phyloP scores from a whole-genome alignment of 2,113 vertebrate genomes.

The Bagarius yarrelli region DNA sequence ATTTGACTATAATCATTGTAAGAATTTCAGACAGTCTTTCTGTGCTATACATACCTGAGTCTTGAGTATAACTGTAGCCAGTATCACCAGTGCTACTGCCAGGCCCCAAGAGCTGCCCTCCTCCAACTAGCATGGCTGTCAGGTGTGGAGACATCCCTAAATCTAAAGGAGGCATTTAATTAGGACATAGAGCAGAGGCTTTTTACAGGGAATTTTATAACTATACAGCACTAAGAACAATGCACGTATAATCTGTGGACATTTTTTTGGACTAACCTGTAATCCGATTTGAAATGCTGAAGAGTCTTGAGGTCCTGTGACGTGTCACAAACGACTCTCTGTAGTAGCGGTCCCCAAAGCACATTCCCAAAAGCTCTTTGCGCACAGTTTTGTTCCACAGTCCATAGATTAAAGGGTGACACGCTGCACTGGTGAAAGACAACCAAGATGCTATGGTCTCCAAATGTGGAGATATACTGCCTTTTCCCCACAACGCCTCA shows the following conservation, averaged over 20 bases:
- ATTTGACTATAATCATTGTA: background rate
- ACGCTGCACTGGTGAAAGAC: slow-evolving; percentile 89
- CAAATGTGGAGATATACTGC: slow-evolving; percentile 80
- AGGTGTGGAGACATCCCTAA: slow-evolving; percentile 96
- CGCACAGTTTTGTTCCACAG: slow-evolving; percentile 98
- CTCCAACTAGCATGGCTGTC: slow-evolving; percentile 88
- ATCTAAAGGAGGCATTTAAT: slow-evolving; percentile 71
- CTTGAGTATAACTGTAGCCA: slow-evolving; percentile 95
- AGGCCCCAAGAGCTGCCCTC: slow-evolving; percentile 81
- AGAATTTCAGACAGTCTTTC: background rate
- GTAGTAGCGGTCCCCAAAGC: slow-evolving; percentile 92
- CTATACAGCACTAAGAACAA: background rate
- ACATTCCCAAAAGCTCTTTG: slow-evolving; percentile 94
- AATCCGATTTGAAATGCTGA: slow-evolving; percentile 97
- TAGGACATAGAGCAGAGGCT: background rate
- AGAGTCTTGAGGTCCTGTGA: slow-evolving; percentile 84
- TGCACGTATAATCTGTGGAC: background rate
- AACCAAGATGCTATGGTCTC: slow-evolving; percentile 94
- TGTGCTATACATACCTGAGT: slow-evolving; percentile 79
- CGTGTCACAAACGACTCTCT: slow-evolving; percentile 88
- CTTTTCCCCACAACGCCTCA: slow-evolving; percentile 89
- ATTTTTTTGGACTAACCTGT: slow-evolving; percentile 76
- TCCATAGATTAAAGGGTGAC: slow-evolving; percentile 94
- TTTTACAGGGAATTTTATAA: background rate
- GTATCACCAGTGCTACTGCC: slow-evolving; percentile 96